Evolutionary conservation across 2,888 invertebrate genomes (phyloP), one percentile per base, ranked within the genome.

Genomic region (Boloria euphrosyne): DNA sequence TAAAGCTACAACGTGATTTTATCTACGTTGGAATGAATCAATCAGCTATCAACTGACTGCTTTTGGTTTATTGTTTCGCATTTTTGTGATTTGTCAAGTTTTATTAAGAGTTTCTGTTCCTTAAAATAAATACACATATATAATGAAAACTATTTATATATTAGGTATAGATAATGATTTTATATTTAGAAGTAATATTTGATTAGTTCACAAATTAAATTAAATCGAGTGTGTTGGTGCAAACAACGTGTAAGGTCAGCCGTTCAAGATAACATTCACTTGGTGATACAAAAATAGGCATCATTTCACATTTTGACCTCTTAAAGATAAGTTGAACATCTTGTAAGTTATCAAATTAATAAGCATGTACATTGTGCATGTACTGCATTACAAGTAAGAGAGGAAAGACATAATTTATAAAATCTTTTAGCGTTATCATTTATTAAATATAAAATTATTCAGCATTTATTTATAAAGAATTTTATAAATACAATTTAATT

Each of bases 1-100:
- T 86, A 86, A 86, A 84, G 73, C 75, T 75, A 67, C 75, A 72
- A 78, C 80, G 82, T 78, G 81, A 79, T 80, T 84, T 82, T 85
- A 84, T 85, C 82, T 79, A 74, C 78, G 79, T 76, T 79, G 79
- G 82, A 84, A 86, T 86, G 82, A 87, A 87, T 87, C 87, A 87
- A 84, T 87, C 86, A 82, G 73, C 78, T 77, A 81, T 83, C 82
- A 84, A 82, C 77, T 69, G 70, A 71, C 74, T 76, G 77, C 76
- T 80, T 75, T 75, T 77, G 74, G 72, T 80, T 83, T 79, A 83
- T 80, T 76, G 78, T 72, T 73, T 70, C 73, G 73, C 74, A 75
- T 75, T 17, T 59, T 47, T 38, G 16, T 13, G 6, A n/a, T 17
- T 44, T 6, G 44, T 55, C 17, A 43, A 44, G 18, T 49, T 38